phyloP scores from a whole-genome alignment of 2,113 vertebrate species.

The Pluvianellus socialis region DNA sequence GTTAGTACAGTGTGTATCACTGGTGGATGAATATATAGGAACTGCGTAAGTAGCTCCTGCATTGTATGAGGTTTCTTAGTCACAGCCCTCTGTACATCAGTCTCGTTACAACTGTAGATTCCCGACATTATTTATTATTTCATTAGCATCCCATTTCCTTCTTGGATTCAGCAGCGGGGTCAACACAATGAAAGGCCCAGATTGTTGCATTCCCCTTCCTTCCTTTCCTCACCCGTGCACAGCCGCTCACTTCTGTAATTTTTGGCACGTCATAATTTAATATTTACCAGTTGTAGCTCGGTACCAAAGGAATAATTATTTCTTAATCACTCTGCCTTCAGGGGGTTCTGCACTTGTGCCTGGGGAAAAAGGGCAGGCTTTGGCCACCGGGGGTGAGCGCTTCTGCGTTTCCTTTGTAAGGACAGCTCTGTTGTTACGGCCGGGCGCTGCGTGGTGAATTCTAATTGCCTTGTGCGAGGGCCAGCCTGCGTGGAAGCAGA shows the following conservation, averaged over 20 bases:
- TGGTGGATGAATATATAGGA: neutral
- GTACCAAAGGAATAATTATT: conserved; percentile 38
- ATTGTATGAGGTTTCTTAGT: neutral
- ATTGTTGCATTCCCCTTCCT: neutral
- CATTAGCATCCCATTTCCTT: conserved; percentile 66
- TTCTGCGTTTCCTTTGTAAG: conserved; percentile 12
- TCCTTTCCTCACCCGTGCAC: neutral
- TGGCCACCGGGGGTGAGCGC: neutral
- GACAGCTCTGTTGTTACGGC: conserved; percentile 8
- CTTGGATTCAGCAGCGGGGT: conserved; percentile 38
- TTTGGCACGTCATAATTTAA: neutral
- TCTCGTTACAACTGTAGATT: neutral
- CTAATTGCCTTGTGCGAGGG: conserved; percentile 3
- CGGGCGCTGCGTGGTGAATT: conserved; percentile 29
- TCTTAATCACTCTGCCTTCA: neutral
- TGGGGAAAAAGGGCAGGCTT: conserved; percentile 14
- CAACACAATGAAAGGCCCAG: conserved; percentile 8
- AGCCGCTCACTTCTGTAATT: neutral
- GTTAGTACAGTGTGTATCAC: neutral
- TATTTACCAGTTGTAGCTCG: neutral
- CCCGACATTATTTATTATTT: conserved; percentile 40
- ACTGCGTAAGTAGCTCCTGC: neutral
- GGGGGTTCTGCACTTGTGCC: neutral
- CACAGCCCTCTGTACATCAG: neutral
- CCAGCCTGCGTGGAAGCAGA: neutral